Evolutionary conservation across 2,797 vertebrate genomes (phyloP).

Genomic region (Iguana delicatissima): DNA sequence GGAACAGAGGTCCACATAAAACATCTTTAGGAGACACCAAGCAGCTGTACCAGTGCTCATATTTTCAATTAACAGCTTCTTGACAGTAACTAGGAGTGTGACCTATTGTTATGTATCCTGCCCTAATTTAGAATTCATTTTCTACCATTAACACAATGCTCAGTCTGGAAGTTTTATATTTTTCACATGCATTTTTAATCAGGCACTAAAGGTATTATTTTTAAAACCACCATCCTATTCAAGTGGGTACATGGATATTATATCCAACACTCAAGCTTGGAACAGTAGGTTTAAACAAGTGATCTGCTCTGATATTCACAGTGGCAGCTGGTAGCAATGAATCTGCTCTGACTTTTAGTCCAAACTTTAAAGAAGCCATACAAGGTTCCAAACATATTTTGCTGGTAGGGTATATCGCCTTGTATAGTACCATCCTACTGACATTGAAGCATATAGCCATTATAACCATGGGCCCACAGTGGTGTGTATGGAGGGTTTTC

Average conservation of each 20-base stretch:
- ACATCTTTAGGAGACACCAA: neutral
- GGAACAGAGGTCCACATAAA: slow-evolving; percentile 9
- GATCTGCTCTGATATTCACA: no score
- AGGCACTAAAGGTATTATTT: slow-evolving; percentile 4
- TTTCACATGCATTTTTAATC: slow-evolving; percentile 10
- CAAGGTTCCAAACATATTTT: no score
- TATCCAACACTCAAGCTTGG: neutral
- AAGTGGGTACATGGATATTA: neutral
- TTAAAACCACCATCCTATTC: neutral
- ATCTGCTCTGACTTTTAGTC: no score
- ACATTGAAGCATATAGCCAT: neutral
- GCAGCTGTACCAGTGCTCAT: neutral
- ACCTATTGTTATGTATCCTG: neutral
- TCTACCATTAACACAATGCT: neutral
- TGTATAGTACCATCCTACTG: neutral
- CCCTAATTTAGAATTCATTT: slow-evolving; percentile 2
- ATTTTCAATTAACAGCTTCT: neutral
- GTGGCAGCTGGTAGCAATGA: no score
- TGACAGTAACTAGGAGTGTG: neutral
- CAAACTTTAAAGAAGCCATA: no score
- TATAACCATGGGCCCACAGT: no score
- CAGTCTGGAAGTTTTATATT: neutral
- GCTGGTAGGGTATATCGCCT: no score
- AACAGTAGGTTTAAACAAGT: no score
- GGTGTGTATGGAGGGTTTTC: neutral